Conservation (phyloP, 2,113 vertebrate species). For the Pelobates fuscus region DNA sequence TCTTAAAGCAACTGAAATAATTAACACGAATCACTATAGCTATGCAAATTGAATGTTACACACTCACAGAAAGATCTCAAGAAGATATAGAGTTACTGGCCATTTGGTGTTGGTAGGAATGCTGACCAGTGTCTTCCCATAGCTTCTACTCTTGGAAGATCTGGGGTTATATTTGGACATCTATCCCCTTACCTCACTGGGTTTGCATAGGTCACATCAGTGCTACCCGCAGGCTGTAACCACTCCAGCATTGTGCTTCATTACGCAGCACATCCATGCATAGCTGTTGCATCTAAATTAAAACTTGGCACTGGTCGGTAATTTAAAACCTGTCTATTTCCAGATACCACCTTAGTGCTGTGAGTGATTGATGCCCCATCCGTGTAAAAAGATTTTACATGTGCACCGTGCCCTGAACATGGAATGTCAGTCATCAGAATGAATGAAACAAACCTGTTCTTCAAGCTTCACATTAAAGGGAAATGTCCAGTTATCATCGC, state of each 20-base stretch:
- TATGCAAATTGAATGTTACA: not conserved
- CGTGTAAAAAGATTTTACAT: conserved; percentile 15
- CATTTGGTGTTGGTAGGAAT: conserved; percentile 43
- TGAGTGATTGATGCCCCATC: conserved; percentile 27
- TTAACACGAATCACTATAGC: conserved; percentile 13
- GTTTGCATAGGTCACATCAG: conserved; percentile 29
- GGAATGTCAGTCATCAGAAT: not conserved
- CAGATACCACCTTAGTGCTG: conserved; percentile 31
- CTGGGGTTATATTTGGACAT: conserved; percentile 26
- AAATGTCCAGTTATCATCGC: too few species aligned
- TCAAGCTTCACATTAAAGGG: too few species aligned
- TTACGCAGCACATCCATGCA: conserved; percentile 42
- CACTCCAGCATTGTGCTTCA: conserved; percentile 11
- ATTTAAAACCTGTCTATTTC: conserved; percentile 38
- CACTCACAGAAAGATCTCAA: not conserved
- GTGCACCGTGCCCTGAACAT: not conserved
- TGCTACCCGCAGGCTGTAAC: conserved; percentile 8
- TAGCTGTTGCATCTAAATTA: conserved; percentile 35
- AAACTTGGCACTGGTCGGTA: conserved; percentile 25
- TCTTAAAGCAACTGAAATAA: conserved; percentile 13
- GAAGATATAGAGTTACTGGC: conserved; percentile 30
- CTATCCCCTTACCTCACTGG: conserved; percentile 34
- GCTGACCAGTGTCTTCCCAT: conserved; percentile 30
- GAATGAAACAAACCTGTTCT: not conserved
- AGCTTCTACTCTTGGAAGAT: conserved; percentile 25